phyloP scores from a whole-genome alignment of 2,113 vertebrate species.

The Psammodynastes pulverulentus region DNA sequence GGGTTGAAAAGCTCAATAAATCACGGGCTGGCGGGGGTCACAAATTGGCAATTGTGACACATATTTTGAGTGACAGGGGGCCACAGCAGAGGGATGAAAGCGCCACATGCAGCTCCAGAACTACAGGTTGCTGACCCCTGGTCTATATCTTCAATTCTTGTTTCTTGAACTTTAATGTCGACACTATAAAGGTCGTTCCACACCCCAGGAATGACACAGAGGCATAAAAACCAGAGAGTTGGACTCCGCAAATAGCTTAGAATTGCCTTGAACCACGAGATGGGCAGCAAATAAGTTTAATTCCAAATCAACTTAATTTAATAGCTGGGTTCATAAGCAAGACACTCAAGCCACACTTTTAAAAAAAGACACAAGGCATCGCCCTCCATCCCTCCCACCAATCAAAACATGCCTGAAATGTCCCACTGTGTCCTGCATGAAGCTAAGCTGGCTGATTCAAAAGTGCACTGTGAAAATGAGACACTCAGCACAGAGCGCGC shows the following conservation, averaged over 20 bases:
- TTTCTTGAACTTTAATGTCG: neutral
- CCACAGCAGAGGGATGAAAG: too few species aligned
- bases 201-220: neutral
- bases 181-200: neutral
- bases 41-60: too few species aligned
- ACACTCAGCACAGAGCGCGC: too few species aligned
- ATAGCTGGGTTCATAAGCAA: neutral
- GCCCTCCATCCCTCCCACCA: rapidly evolving
- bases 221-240: neutral
- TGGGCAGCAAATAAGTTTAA: neutral
- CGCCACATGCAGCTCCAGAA: too few species aligned
- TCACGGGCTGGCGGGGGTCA: too few species aligned
- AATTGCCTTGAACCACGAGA: neutral
- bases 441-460: neutral
- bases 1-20: too few species aligned
- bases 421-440: neutral
- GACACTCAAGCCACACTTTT: neutral
- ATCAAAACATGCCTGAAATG: too few species aligned
- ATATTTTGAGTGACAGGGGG: too few species aligned
- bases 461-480: neutral
- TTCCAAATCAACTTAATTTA: neutral
- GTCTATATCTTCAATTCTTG: too few species aligned
- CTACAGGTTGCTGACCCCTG: too few species aligned
- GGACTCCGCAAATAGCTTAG: neutral
- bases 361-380: neutral